Conservation (phyloP, 2,113 vertebrate genomes). For the Dunckerocampus dactyliophorus region DNA sequence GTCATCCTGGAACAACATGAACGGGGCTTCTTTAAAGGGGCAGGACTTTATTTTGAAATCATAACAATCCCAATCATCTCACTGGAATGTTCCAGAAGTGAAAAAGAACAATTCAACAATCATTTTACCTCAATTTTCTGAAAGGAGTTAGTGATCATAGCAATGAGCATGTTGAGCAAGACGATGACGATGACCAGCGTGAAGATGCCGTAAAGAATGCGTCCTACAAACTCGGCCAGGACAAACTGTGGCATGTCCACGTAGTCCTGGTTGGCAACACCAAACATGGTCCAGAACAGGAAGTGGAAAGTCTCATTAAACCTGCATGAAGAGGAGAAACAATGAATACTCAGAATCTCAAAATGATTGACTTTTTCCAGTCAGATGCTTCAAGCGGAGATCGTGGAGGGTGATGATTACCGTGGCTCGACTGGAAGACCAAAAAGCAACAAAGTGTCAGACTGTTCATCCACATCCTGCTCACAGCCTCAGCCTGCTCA, state of each 20-base stretch:
- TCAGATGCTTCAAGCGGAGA: no score
- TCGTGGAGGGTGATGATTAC: no score
- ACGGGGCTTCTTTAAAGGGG: no score
- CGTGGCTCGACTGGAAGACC: neutral
- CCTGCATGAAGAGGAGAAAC: slow-evolving; percentile 47
- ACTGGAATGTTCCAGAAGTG: neutral
- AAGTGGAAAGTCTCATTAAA: slow-evolving; percentile 87
- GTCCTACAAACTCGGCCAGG: slow-evolving; percentile 80
- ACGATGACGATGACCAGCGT: slow-evolving; percentile 87
- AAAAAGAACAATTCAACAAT: neutral
- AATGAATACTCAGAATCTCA: neutral
- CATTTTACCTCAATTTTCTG: slow-evolving; percentile 84
- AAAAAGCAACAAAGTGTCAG: neutral
- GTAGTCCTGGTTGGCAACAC: slow-evolving; percentile 78
- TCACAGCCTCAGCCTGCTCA: no score
- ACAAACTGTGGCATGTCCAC: slow-evolving; percentile 81
- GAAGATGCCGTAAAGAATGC: slow-evolving; percentile 82
- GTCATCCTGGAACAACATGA: slow-evolving; percentile 71
- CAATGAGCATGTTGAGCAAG: slow-evolving; percentile 88
- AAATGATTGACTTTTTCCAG: no score
- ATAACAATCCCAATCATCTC: no score
- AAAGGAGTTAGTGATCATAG: slow-evolving; percentile 93
- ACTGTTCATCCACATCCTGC: no score
- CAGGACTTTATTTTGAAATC: neutral
- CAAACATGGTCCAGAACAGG: slow-evolving; percentile 94